Percentiles rank a stretch among this genome's conserved stretches.
Conservation (phyloP, 2,113 vertebrate genomes). For the Cyanoramphus novaezelandiae region DNA sequence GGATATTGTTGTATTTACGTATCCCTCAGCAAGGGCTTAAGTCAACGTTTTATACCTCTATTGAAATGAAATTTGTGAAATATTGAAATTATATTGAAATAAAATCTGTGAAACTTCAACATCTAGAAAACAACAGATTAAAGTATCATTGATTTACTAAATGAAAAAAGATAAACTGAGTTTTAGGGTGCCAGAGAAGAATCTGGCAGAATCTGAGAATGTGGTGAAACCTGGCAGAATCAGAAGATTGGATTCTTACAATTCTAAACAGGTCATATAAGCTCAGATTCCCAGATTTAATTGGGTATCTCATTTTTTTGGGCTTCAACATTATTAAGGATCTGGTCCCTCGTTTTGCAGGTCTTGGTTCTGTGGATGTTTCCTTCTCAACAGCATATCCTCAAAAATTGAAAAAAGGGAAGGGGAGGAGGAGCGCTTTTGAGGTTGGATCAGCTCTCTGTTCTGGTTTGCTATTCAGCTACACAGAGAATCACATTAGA, state of each 20-base stretch:
- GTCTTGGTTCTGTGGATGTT: not conserved
- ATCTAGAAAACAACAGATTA: not conserved
- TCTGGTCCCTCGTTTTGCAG: not conserved
- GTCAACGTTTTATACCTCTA: not conserved
- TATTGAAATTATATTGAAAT: not conserved
- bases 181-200: not conserved
- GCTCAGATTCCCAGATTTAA: not conserved
- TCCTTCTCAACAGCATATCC: not conserved
- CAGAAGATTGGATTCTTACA: not conserved
- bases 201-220: not conserved
- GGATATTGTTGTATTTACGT: not conserved
- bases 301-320: not conserved
- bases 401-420: not conserved
- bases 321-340: not conserved
- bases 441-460: not conserved
- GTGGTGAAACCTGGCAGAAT: not conserved
- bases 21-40: not conserved
- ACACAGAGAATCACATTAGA: not conserved
- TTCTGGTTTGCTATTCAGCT: slow-evolving; percentile 26
- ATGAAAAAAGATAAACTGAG: not conserved
- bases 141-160: not conserved
- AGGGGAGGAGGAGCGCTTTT: not conserved
- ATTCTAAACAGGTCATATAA: not conserved
- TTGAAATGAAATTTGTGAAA: not conserved
- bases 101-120: not conserved